Evolutionary conservation across 1,140 invertebrate species (phyloP).

Genomic region (Stratiolaelaps scimitus): DNA sequence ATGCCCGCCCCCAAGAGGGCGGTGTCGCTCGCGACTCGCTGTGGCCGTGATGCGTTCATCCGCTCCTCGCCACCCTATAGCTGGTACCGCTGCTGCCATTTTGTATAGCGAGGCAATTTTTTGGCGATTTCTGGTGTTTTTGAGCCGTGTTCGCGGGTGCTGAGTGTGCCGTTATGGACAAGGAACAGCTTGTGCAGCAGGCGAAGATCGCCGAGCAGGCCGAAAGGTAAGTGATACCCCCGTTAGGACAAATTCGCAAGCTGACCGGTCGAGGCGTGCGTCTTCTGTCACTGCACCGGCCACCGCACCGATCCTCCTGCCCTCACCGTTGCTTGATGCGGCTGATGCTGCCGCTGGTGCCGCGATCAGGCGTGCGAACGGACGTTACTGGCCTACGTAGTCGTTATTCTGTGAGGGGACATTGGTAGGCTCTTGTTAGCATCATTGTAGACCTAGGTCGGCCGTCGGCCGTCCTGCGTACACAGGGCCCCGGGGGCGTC

Average conservation of each 20-base stretch:
- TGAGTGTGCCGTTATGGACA: conserved; percentile 49
- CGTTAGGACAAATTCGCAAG: too few species aligned
- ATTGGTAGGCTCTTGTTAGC: too few species aligned
- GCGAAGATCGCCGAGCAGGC: conserved; percentile 99
- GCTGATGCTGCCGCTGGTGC: too few species aligned
- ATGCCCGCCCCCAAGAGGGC: conserved; percentile 13
- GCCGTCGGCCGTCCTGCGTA: too few species aligned
- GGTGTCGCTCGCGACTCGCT: conserved; percentile 16
- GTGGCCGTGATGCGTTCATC: conserved; percentile 20
- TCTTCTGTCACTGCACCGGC: neutral
- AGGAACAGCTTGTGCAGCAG: conserved; percentile 95
- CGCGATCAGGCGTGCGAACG: too few species aligned
- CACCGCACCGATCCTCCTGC: too few species aligned
- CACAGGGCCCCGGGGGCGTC: too few species aligned
- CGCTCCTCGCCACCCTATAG: conserved; percentile 25
- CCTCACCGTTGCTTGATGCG: too few species aligned
- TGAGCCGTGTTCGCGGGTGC: conserved; percentile 21
- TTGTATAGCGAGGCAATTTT: conserved; percentile 27
- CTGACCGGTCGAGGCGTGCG: conserved; percentile 19
- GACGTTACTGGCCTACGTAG: too few species aligned
- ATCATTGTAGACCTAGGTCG: too few species aligned
- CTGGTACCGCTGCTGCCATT: conserved; percentile 22
- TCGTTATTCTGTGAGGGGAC: too few species aligned
- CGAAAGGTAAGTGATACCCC: conserved; percentile 50
- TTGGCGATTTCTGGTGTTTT: conserved; percentile 27